Evolutionary conservation across 2,113 vertebrate species (phyloP).

Genomic region (Jacana jacana): DNA sequence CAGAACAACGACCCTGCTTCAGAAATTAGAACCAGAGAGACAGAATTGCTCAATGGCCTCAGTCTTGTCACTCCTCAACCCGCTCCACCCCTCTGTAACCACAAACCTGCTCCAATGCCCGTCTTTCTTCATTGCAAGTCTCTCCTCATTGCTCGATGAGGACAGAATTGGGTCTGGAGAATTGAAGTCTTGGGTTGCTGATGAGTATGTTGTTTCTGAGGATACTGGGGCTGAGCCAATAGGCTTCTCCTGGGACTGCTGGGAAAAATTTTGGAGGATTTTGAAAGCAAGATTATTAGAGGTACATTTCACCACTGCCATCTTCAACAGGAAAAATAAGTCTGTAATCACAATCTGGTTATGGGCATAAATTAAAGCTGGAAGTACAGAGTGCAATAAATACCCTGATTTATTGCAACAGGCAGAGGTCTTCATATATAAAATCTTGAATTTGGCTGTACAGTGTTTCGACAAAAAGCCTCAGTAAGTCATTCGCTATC

Average conservation of each 20-base stretch:
- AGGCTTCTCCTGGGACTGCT: background rate
- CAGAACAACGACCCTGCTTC: background rate
- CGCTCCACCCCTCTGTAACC: accelerated
- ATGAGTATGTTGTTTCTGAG: background rate
- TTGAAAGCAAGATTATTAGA: background rate
- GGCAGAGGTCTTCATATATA: background rate
- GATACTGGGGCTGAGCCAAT: background rate
- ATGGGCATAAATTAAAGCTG: background rate
- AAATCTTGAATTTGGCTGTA: background rate
- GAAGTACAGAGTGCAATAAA: background rate
- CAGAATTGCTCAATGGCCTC: accelerated
- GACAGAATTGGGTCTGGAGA: too few species aligned
- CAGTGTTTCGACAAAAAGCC: background rate
- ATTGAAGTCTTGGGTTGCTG: too few species aligned
- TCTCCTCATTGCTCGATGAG: background rate
- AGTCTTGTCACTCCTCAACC: background rate
- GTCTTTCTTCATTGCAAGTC: background rate
- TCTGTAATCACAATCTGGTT: background rate
- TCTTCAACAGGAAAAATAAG: background rate
- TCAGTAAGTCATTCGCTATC: background rate
- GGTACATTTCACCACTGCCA: background rate
- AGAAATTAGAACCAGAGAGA: background rate
- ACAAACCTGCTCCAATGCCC: background rate
- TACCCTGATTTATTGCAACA: slow-evolving; percentile 1
- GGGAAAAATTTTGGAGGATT: background rate